Evolutionary conservation across 2,113 vertebrate genomes (phyloP).

Genomic region (Epinephelus fuscoguttatus): DNA sequence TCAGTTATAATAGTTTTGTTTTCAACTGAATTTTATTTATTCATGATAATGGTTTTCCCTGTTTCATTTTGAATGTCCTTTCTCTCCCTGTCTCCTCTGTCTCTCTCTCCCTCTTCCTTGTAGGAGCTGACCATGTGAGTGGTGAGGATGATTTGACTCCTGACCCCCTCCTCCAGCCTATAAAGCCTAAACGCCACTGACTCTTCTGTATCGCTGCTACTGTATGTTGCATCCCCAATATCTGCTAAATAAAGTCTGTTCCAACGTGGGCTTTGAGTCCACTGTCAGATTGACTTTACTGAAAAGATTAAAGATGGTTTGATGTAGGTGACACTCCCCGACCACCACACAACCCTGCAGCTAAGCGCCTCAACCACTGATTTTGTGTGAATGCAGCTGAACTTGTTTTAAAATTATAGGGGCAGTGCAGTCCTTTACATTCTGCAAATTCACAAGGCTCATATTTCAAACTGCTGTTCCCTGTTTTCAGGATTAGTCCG

Average conservation of each 20-base stretch:
- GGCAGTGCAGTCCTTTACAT: neutral
- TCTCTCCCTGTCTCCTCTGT: neutral
- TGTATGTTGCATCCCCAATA: slow-evolving; percentile 82
- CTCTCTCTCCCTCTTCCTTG: neutral
- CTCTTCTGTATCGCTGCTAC: slow-evolving; percentile 85
- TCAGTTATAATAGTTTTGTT: neutral
- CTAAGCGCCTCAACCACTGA: no score
- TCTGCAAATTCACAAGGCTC: neutral
- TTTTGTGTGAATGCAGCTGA: no score
- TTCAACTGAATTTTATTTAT: neutral
- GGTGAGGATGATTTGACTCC: slow-evolving; percentile 53
- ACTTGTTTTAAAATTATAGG: neutral
- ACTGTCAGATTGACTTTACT: slow-evolving; percentile 6
- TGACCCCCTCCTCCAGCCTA: slow-evolving; percentile 68
- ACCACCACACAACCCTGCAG: no score
- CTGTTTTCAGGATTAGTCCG: neutral
- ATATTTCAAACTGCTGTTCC: neutral
- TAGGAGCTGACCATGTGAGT: slow-evolving; percentile 88
- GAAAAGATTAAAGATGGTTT: neutral
- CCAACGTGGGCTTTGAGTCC: slow-evolving; percentile 60
- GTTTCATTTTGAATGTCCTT: neutral
- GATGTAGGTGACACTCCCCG: neutral
- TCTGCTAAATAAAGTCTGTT: slow-evolving; percentile 87
- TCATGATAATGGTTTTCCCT: neutral
- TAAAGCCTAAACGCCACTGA: slow-evolving; percentile 76